These are phyloP conservation scores for Protaetia brevitarsis DNA, from an alignment of 1,140 invertebrate genomes.

Conservation along the genomic window DNA sequence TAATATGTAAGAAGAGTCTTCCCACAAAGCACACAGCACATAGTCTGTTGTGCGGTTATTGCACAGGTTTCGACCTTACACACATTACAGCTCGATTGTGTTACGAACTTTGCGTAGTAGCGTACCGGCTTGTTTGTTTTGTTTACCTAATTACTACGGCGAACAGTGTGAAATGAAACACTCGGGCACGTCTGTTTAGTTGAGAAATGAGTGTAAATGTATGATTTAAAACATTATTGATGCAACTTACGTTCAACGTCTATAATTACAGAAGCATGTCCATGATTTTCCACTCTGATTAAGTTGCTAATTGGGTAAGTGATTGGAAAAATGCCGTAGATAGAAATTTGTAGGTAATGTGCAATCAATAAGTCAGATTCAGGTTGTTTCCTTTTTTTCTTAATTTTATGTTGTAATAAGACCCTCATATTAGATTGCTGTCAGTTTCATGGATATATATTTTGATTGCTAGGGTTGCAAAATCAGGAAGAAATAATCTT, in stretches of 20 bases:
- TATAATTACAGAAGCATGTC: not conserved
- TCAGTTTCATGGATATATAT: too few species aligned
- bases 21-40: not conserved
- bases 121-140: not conserved
- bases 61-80: conserved; percentile 4
- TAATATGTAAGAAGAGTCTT: conserved; percentile 8
- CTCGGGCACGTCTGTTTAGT: conserved; percentile 11
- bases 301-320: not conserved
- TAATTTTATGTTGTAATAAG: too few species aligned
- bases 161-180: not conserved
- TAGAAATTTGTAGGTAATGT: too few species aligned
- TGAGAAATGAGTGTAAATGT: not conserved
- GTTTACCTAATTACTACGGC: not conserved
- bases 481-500: too few species aligned
- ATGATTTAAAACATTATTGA: conserved; percentile 1
- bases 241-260: not conserved
- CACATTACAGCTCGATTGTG: not conserved
- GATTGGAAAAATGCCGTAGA: too few species aligned
- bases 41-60: not conserved
- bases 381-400: too few species aligned
- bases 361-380: too few species aligned
- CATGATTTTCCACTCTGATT: not conserved
- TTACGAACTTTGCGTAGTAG: conserved; percentile 7
- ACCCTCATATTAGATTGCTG: too few species aligned
- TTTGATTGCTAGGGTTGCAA: too few species aligned